phyloP scores from a whole-genome alignment of 1,140 invertebrate genomes.

The Panulirus ornatus region DNA sequence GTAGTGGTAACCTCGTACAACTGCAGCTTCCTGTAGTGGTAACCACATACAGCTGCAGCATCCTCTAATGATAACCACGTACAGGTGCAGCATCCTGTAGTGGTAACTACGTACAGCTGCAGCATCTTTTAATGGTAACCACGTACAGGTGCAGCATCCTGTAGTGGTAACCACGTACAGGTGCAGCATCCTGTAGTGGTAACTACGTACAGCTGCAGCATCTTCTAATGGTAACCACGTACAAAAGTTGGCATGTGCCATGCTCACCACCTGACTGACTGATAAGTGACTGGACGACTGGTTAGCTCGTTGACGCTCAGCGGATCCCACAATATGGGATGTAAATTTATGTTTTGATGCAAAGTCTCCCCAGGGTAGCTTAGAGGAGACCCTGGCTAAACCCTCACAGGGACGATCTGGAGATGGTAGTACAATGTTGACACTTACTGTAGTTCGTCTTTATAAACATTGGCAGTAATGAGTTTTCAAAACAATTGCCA shows the following conservation, averaged over 20 bases:
- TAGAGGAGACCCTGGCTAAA: slow-evolving; percentile 37
- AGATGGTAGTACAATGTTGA: not conserved
- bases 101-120: no score
- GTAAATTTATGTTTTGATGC: slow-evolving; percentile 10
- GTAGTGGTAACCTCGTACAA: no score
- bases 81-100: no score
- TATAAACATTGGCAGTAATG: slow-evolving; percentile 21
- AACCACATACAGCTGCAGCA: not conserved
- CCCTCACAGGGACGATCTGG: slow-evolving; percentile 1
- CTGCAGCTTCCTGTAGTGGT: no score
- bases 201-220: not conserved
- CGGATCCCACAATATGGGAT: slow-evolving; percentile 8
- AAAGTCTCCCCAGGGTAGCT: slow-evolving; percentile 25
- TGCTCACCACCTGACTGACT: slow-evolving; percentile 20
- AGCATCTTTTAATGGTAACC: no score
- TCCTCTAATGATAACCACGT: not conserved
- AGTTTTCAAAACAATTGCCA: slow-evolving; percentile 11
- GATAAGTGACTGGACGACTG: not conserved
- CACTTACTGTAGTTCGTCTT: not conserved
- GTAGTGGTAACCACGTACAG: not conserved
- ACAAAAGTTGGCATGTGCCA: not conserved
- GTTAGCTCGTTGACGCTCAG: slow-evolving; percentile 9
- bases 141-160: not conserved
- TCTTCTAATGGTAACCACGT: not conserved
- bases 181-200: not conserved